A percentile compares a stretch with the other conserved stretches of the same genome.
Evolutionary conservation across 2,888 invertebrate species (phyloP).

Genomic region (Xestia xanthographa): DNA sequence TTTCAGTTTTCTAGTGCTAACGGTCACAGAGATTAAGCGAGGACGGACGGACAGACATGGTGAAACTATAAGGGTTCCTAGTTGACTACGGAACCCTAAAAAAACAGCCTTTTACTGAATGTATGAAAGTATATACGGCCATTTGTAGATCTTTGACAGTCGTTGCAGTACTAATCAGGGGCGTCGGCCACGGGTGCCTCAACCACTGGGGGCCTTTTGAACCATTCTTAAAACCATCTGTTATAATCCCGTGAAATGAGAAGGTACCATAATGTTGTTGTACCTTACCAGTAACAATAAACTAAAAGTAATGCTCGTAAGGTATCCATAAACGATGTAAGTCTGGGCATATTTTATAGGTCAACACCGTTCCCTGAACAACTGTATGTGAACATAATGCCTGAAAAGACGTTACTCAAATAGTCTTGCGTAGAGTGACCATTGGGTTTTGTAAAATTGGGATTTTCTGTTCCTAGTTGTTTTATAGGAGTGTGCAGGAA

Average conservation of each 20-base stretch:
- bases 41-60: too few relatives aligned
- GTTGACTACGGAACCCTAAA: too few relatives aligned
- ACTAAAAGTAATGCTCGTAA: slow-evolving; percentile 35
- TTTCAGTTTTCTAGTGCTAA: too few relatives aligned
- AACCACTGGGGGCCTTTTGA: too few relatives aligned
- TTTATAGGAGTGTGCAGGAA: background rate
- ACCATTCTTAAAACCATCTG: background rate
- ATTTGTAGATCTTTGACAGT: too few relatives aligned
- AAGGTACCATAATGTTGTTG: slow-evolving; percentile 1
- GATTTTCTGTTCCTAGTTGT: background rate
- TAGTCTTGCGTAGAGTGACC: slow-evolving; percentile 45
- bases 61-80: too few relatives aligned
- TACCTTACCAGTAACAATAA: slow-evolving; percentile 4
- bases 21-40: too few relatives aligned
- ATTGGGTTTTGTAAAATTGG: background rate
- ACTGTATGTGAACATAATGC: slow-evolving; percentile 49
- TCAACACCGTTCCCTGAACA: slow-evolving; percentile 53
- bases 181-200: too few relatives aligned
- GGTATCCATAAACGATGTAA: slow-evolving; percentile 33
- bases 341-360: slow-evolving; percentile 56
- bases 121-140: too few relatives aligned
- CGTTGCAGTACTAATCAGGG: too few relatives aligned
- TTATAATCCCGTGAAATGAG: background rate
- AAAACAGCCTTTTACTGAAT: too few relatives aligned
- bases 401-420: slow-evolving; percentile 58